Conservation (phyloP, 2,888 invertebrate genomes). For the Luperina testacea region DNA sequence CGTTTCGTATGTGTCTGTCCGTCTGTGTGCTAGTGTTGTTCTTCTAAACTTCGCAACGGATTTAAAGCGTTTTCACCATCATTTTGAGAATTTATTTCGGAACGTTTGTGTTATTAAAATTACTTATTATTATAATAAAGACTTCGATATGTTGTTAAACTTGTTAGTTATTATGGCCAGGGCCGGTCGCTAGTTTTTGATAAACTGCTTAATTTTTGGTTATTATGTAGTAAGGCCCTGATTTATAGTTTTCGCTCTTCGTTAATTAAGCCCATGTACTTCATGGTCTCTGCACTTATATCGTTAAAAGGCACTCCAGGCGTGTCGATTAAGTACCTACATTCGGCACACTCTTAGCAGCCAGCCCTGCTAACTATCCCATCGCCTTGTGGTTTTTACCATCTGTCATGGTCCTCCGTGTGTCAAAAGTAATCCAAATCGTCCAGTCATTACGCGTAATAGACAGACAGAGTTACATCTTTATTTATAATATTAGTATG, state of each 20-base stretch:
- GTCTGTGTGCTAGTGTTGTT: background rate
- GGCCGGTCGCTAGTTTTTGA: background rate
- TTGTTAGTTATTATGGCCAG: background rate
- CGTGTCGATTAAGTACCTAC: background rate
- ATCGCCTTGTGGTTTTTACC: background rate
- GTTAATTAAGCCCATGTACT: background rate
- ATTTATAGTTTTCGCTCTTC: constrained; percentile 12
- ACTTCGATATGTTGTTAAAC: background rate
- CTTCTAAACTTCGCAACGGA: background rate
- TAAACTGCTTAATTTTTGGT: background rate
- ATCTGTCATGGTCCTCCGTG: background rate
- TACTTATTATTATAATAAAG: background rate
- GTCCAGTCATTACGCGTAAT: background rate
- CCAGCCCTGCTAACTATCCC: no score
- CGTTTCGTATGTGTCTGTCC: background rate
- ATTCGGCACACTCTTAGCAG: no score
- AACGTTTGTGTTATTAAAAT: background rate
- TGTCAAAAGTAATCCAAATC: background rate
- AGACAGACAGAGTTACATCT: background rate
- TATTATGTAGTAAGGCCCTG: background rate
- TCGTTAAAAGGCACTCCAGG: background rate
- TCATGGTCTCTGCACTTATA: constrained; percentile 11
- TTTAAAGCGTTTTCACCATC: background rate
- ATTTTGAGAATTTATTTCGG: background rate
- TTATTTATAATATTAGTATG: no score